A percentile compares a stretch with the other conserved stretches of the same genome.
phyloP scores from a whole-genome alignment of 2,888 invertebrate species.

The Odontocolon sp. region DNA sequence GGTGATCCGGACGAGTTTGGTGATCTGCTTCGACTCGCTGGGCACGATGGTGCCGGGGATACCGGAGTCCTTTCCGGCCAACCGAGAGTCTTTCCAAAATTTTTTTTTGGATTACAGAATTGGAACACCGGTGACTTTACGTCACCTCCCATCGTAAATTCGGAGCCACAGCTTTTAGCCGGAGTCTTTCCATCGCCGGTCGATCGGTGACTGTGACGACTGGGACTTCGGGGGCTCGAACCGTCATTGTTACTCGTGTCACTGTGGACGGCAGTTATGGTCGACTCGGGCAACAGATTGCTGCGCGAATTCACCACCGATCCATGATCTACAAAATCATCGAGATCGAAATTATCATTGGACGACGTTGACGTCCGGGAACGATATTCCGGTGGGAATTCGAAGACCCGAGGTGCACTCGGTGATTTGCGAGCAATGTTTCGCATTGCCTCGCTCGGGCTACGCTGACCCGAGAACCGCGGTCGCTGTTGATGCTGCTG shows the following conservation, averaged over 20 bases:
- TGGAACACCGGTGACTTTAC: slow-evolving; percentile 69
- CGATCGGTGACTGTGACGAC: slow-evolving; percentile 52
- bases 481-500: slow-evolving; percentile 81
- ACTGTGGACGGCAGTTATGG: slow-evolving; percentile 7
- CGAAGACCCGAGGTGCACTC: slow-evolving; percentile 82
- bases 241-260: slow-evolving; percentile 44
- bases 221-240: slow-evolving; percentile 57
- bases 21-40: slow-evolving; percentile 58
- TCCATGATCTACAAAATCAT: slow-evolving; percentile 65
- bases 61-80: slow-evolving; percentile 72
- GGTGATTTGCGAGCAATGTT: slow-evolving; percentile 82
- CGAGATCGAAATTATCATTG: slow-evolving; percentile 73
- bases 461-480: slow-evolving; percentile 83
- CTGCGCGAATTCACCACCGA: slow-evolving; percentile 50
- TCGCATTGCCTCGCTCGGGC: slow-evolving; percentile 82
- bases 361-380: slow-evolving; percentile 71
- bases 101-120: slow-evolving; percentile 71
- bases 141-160: slow-evolving; percentile 27
- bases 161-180: slow-evolving; percentile 60
- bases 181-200: slow-evolving; percentile 61
- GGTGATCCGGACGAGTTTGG: slow-evolving; percentile 61
- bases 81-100: slow-evolving; percentile 71
- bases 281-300: slow-evolving; percentile 53
- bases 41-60: slow-evolving; percentile 56
- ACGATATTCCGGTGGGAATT: slow-evolving; percentile 73